Evolutionary conservation across 2,888 invertebrate genomes (phyloP).

Genomic region (Yponomeuta sedellus): DNA sequence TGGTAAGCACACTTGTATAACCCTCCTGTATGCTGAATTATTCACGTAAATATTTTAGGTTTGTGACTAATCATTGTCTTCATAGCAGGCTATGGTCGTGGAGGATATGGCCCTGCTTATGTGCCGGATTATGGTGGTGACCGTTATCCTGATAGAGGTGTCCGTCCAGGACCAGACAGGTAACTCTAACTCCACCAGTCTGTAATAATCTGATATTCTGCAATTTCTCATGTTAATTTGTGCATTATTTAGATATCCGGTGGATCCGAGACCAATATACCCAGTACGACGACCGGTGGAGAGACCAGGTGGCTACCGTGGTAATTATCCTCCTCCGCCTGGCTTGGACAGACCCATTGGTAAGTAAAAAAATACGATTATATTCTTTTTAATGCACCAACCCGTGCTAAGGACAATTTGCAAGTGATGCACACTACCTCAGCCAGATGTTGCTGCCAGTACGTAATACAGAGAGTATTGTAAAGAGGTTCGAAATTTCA

Average conservation of each 20-base stretch:
- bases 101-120: conserved; percentile 55
- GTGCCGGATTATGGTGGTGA: conserved; percentile 54
- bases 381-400: too few relatives aligned
- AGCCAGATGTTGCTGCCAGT: too few relatives aligned
- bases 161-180: conserved; percentile 67
- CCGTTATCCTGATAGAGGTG: conserved; percentile 68
- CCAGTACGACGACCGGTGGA: conserved; percentile 55
- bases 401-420: too few relatives aligned
- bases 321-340: conserved; percentile 58
- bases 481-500: too few relatives aligned
- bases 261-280: conserved; percentile 60
- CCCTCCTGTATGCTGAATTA: not conserved
- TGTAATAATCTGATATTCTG: not conserved
- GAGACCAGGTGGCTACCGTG: conserved; percentile 71
- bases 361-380: conserved; percentile 30
- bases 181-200: conserved; percentile 25
- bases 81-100: conserved; percentile 55
- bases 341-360: conserved; percentile 61
- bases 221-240: not conserved
- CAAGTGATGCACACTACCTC: too few relatives aligned
- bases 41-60: not conserved
- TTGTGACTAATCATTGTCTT: not conserved
- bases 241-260: conserved; percentile 44
- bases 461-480: too few relatives aligned
- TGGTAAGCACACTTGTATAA: conserved; percentile 51